Percentiles rank a stretch among this genome's conserved stretches.
These are phyloP conservation scores for Hoplostethus mediterraneus DNA, from an alignment of 2,797 vertebrate species.

Conservation along the genomic window DNA sequence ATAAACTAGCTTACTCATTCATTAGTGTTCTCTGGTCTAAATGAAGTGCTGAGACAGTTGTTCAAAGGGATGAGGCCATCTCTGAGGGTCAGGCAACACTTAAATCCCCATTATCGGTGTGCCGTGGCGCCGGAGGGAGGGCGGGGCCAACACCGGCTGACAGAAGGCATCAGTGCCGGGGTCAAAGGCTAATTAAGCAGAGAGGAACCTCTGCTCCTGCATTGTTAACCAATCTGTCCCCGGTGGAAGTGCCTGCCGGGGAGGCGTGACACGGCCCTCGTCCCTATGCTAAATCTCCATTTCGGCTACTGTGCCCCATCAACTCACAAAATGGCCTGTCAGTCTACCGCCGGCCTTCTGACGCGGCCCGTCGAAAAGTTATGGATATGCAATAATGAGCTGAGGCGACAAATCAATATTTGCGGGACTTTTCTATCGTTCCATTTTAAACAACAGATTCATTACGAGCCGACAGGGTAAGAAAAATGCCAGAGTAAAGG, in stretches of 20 bases:
- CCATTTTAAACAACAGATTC: conserved; percentile 80
- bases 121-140: conserved; percentile 58
- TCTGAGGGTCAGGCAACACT: conserved; percentile 59
- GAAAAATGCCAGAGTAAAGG: conserved; percentile 82
- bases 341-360: conserved; percentile 64
- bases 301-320: conserved; percentile 80
- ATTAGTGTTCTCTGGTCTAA: conserved; percentile 7
- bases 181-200: conserved; percentile 90
- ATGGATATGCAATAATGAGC: conserved; percentile 86
- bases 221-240: conserved; percentile 89
- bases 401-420: conserved; percentile 77
- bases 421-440: conserved; percentile 76
- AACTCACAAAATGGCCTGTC: conserved; percentile 83
- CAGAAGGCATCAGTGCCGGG: conserved; percentile 80
- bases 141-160: conserved; percentile 62
- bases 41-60: conserved; percentile 40
- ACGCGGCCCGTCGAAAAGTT: conserved; percentile 76
- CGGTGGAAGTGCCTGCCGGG: conserved; percentile 71
- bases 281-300: conserved; percentile 78
- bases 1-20: conserved; percentile 39
- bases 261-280: conserved; percentile 65
- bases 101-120: conserved; percentile 77
- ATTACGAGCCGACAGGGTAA: conserved; percentile 73
- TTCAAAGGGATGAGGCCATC: conserved; percentile 48
- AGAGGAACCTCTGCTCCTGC: conserved; percentile 80